Percentiles rank a stretch among this genome's conserved stretches.
Evolutionary conservation across 2,113 vertebrate species (phyloP).

Genomic region (Engraulis encrasicolus): DNA sequence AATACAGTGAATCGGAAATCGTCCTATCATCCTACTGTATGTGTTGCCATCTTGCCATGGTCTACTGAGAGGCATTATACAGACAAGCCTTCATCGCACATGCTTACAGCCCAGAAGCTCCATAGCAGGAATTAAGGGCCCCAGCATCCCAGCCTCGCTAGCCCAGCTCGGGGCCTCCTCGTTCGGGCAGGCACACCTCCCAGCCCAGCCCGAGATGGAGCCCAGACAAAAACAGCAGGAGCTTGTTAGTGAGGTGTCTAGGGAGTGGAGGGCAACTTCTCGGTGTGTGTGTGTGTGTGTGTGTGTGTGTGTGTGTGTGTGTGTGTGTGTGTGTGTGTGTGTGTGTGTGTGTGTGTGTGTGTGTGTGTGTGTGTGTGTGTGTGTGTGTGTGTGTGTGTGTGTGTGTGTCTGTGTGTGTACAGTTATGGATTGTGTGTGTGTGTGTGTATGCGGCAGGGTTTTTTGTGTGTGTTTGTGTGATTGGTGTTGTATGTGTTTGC

Average conservation of each 20-base stretch:
- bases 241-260: neutral
- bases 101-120: too few species aligned
- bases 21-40: too few species aligned
- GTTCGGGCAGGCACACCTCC: neutral
- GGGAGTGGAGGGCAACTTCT: neutral
- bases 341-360: neutral
- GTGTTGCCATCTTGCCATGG: too few species aligned
- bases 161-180: neutral
- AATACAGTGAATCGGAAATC: constrained; percentile 33
- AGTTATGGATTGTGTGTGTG: too few species aligned
- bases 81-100: constrained; percentile 25
- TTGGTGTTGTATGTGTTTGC: too few species aligned
- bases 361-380: neutral
- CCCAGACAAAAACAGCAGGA: neutral
- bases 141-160: neutral
- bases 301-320: neutral
- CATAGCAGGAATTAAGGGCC: neutral
- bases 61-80: constrained; percentile 34
- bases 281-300: neutral
- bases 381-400: neutral
- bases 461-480: too few species aligned
- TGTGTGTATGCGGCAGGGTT: too few species aligned
- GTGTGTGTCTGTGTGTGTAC: neutral
- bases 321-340: constrained; percentile 22
- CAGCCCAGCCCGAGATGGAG: neutral